Evolutionary conservation across 2,113 vertebrate species (phyloP).

Genomic region (Vimba vimba): DNA sequence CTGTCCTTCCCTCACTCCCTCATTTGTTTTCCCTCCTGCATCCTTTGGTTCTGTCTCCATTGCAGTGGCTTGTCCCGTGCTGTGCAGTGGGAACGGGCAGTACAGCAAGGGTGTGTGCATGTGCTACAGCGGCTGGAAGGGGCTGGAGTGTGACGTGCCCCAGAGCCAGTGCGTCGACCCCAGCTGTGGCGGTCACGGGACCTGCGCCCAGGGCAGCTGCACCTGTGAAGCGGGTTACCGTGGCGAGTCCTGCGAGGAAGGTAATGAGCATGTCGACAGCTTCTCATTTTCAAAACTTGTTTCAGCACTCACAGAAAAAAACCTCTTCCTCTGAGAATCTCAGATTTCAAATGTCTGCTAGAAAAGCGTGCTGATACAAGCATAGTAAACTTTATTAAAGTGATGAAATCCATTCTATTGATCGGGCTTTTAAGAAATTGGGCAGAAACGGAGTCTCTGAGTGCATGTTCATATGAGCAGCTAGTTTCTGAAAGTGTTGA

Average conservation of each 20-base stretch:
- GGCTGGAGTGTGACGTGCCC: conserved; percentile 85
- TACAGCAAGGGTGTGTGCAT: conserved; percentile 89
- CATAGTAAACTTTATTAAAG: conserved; percentile 62
- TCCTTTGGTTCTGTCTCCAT: background rate
- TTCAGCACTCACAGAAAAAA: background rate
- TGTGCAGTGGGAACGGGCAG: conserved; percentile 90
- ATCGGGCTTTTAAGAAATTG: conserved; percentile 74
- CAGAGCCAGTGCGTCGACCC: conserved; percentile 86
- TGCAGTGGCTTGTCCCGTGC: conserved; percentile 84
- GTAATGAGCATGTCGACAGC: conserved; percentile 63
- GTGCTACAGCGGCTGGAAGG: conserved; percentile 92
- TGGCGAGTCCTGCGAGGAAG: conserved; percentile 87
- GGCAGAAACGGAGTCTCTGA: conserved; percentile 66
- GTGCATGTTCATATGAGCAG: conserved; percentile 40
- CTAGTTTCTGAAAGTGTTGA: conserved; percentile 41
- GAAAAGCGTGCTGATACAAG: conserved; percentile 31
- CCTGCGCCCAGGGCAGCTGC: conserved; percentile 85
- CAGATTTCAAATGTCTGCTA: conserved; percentile 38
- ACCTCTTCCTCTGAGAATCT: conserved; percentile 43
- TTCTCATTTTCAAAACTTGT: conserved; percentile 6
- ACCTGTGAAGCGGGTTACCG: conserved; percentile 84
- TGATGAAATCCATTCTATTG: conserved; percentile 69
- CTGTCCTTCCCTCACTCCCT: conserved; percentile 3
- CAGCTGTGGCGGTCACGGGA: conserved; percentile 83
- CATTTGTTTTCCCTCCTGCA: conserved; percentile 33